These are phyloP conservation scores for Zaprionus vittiger DNA, from an alignment of 1,140 invertebrate species.

Conservation along the genomic window DNA sequence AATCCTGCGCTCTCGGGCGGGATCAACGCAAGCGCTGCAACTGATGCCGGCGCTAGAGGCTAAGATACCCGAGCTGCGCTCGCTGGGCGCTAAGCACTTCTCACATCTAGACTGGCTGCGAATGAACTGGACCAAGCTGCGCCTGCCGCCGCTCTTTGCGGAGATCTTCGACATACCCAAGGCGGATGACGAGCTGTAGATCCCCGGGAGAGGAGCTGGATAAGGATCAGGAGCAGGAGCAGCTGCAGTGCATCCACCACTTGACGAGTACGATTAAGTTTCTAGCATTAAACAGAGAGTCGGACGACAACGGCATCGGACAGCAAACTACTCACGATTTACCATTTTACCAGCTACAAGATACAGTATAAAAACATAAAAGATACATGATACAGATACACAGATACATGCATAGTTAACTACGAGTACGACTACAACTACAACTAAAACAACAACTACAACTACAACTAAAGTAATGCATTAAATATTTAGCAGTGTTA, in stretches of 20 bases:
- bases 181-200: slow-evolving; percentile 88
- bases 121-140: slow-evolving; percentile 93
- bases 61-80: slow-evolving; percentile 92
- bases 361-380: slow-evolving; percentile 21
- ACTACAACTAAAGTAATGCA: slow-evolving; percentile 42
- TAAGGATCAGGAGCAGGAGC: slow-evolving; percentile 10
- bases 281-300: slow-evolving; percentile 56
- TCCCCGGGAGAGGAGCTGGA: slow-evolving; percentile 14
- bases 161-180: slow-evolving; percentile 99
- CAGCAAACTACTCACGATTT: slow-evolving; percentile 55
- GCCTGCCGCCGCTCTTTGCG: slow-evolving; percentile 96
- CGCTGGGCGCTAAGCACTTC: slow-evolving; percentile 93
- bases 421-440: slow-evolving; percentile 48
- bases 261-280: slow-evolving; percentile 56
- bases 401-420: slow-evolving; percentile 53
- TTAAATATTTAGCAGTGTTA: slow-evolving; percentile 64
- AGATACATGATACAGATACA: slow-evolving; percentile 28
- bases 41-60: slow-evolving; percentile 89
- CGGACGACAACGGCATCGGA: slow-evolving; percentile 25
- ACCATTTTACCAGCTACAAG: slow-evolving; percentile 30
- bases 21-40: slow-evolving; percentile 84
- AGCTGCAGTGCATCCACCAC: slow-evolving; percentile 56
- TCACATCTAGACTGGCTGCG: slow-evolving; percentile 96
- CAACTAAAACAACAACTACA: slow-evolving; percentile 18
- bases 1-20: slow-evolving; percentile 77